Percentiles rank a stretch among this genome's conserved stretches.
These are phyloP conservation scores for Danio aesculapii DNA, from an alignment of 2,797 vertebrate genomes.

Conservation along the genomic window DNA sequence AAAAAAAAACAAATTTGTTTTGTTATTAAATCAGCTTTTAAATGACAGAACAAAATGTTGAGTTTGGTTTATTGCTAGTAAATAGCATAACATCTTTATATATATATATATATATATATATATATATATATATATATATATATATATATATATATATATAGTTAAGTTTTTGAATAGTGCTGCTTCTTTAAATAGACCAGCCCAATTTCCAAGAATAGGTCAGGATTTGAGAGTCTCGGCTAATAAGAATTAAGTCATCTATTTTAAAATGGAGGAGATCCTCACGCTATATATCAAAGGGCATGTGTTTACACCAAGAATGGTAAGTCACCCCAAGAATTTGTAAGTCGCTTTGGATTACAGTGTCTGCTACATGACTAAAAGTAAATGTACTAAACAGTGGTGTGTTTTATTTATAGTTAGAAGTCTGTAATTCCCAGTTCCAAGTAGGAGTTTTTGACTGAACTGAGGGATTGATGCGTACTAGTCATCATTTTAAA, in stretches of 20 bases:
- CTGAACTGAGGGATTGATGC: no score
- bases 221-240: constrained; percentile 8
- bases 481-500: no score
- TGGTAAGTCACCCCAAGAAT: no score
- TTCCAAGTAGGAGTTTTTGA: no score
- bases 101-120: no score
- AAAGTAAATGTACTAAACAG: no score
- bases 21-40: neutral
- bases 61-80: constrained; percentile 4
- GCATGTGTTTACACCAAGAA: neutral
- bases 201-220: constrained; percentile 15
- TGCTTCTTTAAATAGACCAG: constrained; percentile 12
- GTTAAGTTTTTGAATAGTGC: neutral
- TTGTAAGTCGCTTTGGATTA: no score
- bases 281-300: neutral
- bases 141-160: no score
- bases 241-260: constrained; percentile 22
- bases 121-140: no score
- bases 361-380: no score
- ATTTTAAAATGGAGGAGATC: constrained; percentile 23
- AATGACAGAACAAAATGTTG: neutral
- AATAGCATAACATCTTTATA: constrained; percentile 1
- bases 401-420: no score
- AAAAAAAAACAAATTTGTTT: neutral
- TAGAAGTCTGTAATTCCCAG: no score